phyloP scores from a whole-genome alignment of 2,797 vertebrate species.

The Allobates femoralis region DNA sequence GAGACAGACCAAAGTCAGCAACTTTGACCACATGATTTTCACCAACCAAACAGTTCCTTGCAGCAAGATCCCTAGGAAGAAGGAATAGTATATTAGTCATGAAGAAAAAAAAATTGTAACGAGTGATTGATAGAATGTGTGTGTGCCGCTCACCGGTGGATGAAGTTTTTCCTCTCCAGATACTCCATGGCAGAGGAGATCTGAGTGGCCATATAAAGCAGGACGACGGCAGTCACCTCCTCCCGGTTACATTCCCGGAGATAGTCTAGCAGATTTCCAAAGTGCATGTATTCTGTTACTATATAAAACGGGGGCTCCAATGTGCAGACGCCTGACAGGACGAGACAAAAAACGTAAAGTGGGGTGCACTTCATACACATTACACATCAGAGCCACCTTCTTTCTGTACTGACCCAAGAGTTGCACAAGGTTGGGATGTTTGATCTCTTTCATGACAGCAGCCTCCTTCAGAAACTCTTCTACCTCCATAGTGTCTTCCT shows the following conservation, averaged over 20 bases:
- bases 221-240: constrained; percentile 94
- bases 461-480: constrained; percentile 99
- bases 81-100: not conserved
- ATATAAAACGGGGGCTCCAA: constrained; percentile 98
- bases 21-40: constrained; percentile 98
- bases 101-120: not conserved
- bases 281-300: constrained; percentile 98
- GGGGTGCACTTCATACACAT: not conserved
- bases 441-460: constrained; percentile 98
- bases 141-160: constrained; percentile 86
- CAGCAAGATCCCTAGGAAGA: constrained; percentile 90
- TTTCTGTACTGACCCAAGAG: constrained; percentile 73
- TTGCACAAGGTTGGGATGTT: constrained; percentile 95
- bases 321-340: constrained; percentile 89
- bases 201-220: constrained; percentile 99
- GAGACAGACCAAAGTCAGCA: constrained; percentile 95
- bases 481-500: constrained; percentile 99
- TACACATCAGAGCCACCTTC: not conserved
- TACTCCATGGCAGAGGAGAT: constrained; percentile 99
- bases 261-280: constrained; percentile 96
- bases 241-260: constrained; percentile 93
- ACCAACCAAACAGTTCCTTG: constrained; percentile 95
- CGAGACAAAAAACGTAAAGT: not conserved
- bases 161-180: constrained; percentile 98
- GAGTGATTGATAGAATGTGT: not conserved